Evolutionary conservation across 1,140 invertebrate species (phyloP), one percentile per base, ranked within the genome.

Genomic region (Hypothenemus hampei): DNA sequence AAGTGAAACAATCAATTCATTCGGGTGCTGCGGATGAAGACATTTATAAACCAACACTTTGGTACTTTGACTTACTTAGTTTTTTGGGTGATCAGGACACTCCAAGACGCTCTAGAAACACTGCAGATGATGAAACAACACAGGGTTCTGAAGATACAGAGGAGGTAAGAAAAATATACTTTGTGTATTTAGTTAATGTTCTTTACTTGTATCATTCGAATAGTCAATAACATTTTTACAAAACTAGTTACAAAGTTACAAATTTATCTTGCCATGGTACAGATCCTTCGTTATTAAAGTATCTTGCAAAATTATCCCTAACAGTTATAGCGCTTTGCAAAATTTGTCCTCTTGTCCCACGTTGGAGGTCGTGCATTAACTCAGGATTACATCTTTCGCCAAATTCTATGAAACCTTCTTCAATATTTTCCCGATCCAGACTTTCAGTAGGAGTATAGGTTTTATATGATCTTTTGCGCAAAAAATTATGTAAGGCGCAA

Each of bases 21-120:
- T 29, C 26, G 6, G 26, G 26, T 29, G n/a, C n/a, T n/a, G n/a
- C n/a, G n/a, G 26, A 6, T 29, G 26, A 29, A 6, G 26, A 29
- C n/a, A 29, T 29, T 7, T 29, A 29, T n/a, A n/a, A 7, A 7
- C 26, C 26, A 29, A 21, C 19, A 13, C 39, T 46, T 16, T 47
- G 29, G 44, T 47, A 47, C 23, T 47, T 55, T 29, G 31, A 46
- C 20, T 19, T 39, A 21, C 15, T 47, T 7, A 5, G 15, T 6
- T 45, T 45, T 2, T n/a, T n/a, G n/a, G n/a, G n/a, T n/a, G n/a
- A 8, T 16, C 8, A 5, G 11, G 10, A 4, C 13, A 10, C 15
- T 15, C 7, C 5, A 16, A 37, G 6, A 6, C 6, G 15, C 15
- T 6, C 5, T 11, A 0, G 15, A 6, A 8, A 15, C 11, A 37